Base-by-base conservation (phyloP, 2,113 vertebrate genomes). In the Paramormyrops kingsleyae region DNA sequence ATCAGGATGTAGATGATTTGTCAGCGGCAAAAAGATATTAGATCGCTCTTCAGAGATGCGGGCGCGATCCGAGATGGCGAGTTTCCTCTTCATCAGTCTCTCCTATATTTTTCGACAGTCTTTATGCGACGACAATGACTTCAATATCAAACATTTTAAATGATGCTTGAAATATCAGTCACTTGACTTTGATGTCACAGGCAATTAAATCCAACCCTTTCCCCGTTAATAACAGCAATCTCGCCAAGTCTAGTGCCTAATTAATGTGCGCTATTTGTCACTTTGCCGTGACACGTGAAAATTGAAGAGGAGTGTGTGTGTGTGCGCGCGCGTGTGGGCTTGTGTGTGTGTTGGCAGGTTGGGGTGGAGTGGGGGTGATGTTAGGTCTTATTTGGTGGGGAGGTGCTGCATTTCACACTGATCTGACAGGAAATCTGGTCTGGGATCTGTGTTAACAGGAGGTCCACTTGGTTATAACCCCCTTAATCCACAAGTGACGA, bases 211-310 rank as follows among this genome's bases (percentile, higher is more conserved):
- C 97, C 97, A 98, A 97, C 97, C 97, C 97, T 98, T 97, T 96
- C 97, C 96, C 97, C 94, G 97, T 98, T 99, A 99, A 99, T 99
- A 99, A 99, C 98, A 98, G 97, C 98, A 98, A 98, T 99, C 97
- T 98, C 95, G 97, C 97, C 97, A 97, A 96, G 97, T 97, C 97
- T 98, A 98, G 97, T 97, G 97, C 97, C 98, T 99, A 99, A 99
- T 99, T 99, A 99, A 99, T 99, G 99, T 97, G 97, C 98, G 98
- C 98, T 98, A 99, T 99, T 99, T 99, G 98, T 99, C 98, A 99
- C 97, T 96, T 96, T 97, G 97, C 96, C 96, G 97, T 99, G 98
- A 98, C 98, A 98, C 97, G 97, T 98, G 97, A 85, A 83, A 84
- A 59, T 84, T 59, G 52, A 85, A 88, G 87, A 90, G 74, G 87